Conservation (phyloP, 2,888 invertebrate species). For the Dryobotodes eremita region DNA sequence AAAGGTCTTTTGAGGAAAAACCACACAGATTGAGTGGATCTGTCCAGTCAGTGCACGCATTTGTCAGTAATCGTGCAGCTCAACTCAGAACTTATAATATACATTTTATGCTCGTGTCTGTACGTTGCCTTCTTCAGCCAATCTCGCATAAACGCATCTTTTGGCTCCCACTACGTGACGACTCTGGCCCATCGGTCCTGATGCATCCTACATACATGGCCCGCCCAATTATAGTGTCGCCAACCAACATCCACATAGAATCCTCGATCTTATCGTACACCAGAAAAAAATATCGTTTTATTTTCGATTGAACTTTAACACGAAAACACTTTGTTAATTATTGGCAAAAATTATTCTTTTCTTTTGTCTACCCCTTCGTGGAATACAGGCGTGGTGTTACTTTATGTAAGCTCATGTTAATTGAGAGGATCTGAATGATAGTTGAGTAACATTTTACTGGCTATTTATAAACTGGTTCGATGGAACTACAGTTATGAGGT, state of each 20-base stretch:
- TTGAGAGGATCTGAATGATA: background rate
- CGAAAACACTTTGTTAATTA: background rate
- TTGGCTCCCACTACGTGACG: background rate
- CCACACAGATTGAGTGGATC: too few species aligned
- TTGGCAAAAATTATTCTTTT: too few species aligned
- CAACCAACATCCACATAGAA: background rate
- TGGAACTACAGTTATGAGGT: background rate
- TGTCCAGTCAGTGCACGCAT: too few species aligned
- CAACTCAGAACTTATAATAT: too few species aligned
- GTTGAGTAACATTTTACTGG: slow-evolving; percentile 6
- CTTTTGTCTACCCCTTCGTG: background rate
- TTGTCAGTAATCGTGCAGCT: too few species aligned
- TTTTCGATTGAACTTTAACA: background rate
- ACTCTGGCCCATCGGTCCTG: background rate
- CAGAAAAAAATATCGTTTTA: background rate
- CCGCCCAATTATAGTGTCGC: background rate
- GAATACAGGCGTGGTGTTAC: background rate
- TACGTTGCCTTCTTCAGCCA: background rate
- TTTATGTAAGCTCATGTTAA: background rate
- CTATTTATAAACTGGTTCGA: slow-evolving; percentile 13
- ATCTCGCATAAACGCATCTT: background rate
- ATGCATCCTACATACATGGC: background rate
- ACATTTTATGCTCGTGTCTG: background rate
- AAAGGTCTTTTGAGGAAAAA: too few species aligned
- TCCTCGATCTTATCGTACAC: background rate